Conservation (phyloP, 64 coral and sea anemone species). For the Cladopsammia gracilis region DNA sequence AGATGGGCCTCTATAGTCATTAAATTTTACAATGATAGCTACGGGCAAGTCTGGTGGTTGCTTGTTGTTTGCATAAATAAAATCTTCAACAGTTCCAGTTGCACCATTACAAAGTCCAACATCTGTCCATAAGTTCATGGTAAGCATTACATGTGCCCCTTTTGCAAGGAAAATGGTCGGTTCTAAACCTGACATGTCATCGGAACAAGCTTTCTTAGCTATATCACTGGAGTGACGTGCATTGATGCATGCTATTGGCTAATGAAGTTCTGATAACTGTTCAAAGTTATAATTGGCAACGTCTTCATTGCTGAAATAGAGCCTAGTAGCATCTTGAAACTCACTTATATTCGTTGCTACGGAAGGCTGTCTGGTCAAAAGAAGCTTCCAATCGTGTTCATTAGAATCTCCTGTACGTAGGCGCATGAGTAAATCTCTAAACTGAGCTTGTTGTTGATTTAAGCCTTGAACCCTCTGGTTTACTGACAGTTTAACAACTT, state of each 20-base stretch:
- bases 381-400: too few relatives aligned
- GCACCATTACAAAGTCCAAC: slow-evolving; percentile 17
- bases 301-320: background rate
- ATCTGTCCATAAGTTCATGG: slow-evolving; percentile 2
- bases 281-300: background rate
- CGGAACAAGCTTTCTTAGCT: background rate
- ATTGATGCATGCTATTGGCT: background rate
- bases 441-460: background rate
- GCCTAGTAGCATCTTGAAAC: background rate
- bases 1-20: too few relatives aligned
- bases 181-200: slow-evolving; percentile 4
- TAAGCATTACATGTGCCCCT: background rate
- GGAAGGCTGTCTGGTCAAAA: too few relatives aligned
- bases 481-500: background rate
- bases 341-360: too few relatives aligned
- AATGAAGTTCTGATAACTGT: background rate
- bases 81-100: background rate
- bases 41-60: slow-evolving; percentile 2
- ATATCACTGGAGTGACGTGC: background rate
- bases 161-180: slow-evolving; percentile 27
- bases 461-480: slow-evolving; percentile 55
- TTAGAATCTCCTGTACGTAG: background rate
- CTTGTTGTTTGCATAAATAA: background rate
- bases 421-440: background rate
- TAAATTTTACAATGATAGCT: background rate